Percentiles rank a stretch among this genome's conserved stretches.
phyloP scores from a whole-genome alignment of 2,888 invertebrate species.

The Zaprionus lineosus region DNA sequence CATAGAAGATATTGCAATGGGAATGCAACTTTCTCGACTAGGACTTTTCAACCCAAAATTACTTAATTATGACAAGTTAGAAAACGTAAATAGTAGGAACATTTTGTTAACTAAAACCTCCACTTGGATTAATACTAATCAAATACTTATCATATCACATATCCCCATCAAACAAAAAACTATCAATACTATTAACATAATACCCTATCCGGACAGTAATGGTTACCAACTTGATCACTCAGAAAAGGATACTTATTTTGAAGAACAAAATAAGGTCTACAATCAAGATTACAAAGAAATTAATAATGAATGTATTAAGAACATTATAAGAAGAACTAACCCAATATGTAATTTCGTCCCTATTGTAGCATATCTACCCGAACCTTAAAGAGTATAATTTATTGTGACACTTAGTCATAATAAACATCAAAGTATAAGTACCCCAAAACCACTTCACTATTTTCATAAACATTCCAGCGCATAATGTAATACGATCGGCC shows the following conservation, averaged over 20 bases:
- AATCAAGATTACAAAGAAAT: neutral
- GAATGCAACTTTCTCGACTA: slow-evolving; percentile 9
- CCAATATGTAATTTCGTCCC: neutral
- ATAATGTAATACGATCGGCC: neutral
- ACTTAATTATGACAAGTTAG: slow-evolving; percentile 12
- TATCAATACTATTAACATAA: slow-evolving; percentile 14
- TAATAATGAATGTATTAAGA: neutral
- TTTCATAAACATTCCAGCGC: neutral
- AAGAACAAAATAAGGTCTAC: neutral
- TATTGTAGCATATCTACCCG: neutral
- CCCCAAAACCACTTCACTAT: neutral
- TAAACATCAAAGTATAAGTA: neutral
- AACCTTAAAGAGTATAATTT: neutral
- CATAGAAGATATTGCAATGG: slow-evolving; percentile 14
- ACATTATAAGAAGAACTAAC: neutral
- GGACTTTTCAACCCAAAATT: slow-evolving; percentile 10
- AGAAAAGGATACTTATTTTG: neutral
- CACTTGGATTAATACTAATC: slow-evolving; percentile 1
- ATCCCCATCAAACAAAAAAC: slow-evolving; percentile 6
- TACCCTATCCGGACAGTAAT: slow-evolving; percentile 16
- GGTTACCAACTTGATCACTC: neutral
- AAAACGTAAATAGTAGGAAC: neutral
- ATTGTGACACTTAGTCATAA: neutral
- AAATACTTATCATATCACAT: slow-evolving; percentile 8
- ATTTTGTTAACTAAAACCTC: slow-evolving; percentile 1